Percentiles rank a stretch among this genome's conserved stretches.
Evolutionary conservation across 2,113 vertebrate species (phyloP).

Genomic region (Nymphicus hollandicus): DNA sequence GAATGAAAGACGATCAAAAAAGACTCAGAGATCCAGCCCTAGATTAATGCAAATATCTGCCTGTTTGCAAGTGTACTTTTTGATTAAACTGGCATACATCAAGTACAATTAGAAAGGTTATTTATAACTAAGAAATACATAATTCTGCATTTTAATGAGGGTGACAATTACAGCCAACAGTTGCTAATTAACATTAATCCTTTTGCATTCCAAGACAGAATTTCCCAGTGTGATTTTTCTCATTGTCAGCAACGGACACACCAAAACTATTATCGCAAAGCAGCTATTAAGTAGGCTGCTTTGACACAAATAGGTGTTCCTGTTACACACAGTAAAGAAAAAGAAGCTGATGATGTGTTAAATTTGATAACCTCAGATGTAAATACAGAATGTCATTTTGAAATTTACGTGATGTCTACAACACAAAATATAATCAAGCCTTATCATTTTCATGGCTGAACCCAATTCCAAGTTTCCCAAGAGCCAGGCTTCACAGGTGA

Average conservation of each 20-base stretch:
- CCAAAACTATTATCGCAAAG: neutral
- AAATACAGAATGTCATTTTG: conserved; percentile 3
- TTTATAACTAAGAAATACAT: conserved; percentile 81
- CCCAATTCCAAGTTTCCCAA: conserved; percentile 25
- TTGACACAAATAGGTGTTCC: neutral
- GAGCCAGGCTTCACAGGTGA: conserved; percentile 2
- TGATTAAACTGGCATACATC: conserved; percentile 82
- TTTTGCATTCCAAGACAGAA: conserved; percentile 63
- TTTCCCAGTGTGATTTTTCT: conserved; percentile 52
- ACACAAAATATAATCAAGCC: conserved; percentile 14
- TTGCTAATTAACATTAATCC: conserved; percentile 76
- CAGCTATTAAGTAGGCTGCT: neutral
- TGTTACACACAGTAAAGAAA: neutral
- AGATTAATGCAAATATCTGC: conserved; percentile 78
- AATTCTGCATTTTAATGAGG: conserved; percentile 78
- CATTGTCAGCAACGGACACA: conserved; percentile 58
- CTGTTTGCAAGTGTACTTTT: conserved; percentile 75
- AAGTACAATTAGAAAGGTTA: conserved; percentile 81
- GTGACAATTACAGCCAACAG: conserved; percentile 75
- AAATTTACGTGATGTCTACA: conserved; percentile 18
- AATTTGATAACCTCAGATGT: conserved; percentile 18
- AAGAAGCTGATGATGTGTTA: neutral
- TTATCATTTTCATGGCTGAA: neutral
- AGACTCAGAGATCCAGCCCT: conserved; percentile 60
- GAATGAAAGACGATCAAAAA: conserved; percentile 70